Base-by-base conservation (phyloP, 2,888 invertebrate genomes). In the Omphaloscelis lunosa region DNA sequence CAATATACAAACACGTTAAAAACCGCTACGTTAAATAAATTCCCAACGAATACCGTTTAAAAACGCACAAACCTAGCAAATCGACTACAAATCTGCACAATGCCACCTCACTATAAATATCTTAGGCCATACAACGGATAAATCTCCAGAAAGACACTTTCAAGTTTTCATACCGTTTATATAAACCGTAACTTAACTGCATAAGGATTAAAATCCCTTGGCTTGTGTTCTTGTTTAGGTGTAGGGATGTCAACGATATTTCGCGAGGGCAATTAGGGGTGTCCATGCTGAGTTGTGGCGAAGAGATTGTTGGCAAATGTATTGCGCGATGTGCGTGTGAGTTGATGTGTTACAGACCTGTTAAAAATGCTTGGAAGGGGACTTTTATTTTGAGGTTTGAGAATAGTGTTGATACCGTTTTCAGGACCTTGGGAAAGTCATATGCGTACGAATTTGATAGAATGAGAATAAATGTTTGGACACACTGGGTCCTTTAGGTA, bases 11-110 rank as follows among this genome's bases (percentile, higher is more conserved):
- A 59, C 51, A 75, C 68, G 29, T 67, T 67, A 67, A 66, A 78
- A 75, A 71, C 39, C 53, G 63, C 73, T 41, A 58, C 77, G 65
- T 67, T 61, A 58, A 84, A 87, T 86, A 86, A 84, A 86, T 87
- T 65, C 51, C 72, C 53, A 77, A 67, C 65, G 65, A 79, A 79
- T 76, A 72, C 75, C 77, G 71, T 80, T 78, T 71, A 82, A 87
- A 87, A 86, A 84, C 83, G 84, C 86, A 88, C 82, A 83, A 86
- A 86, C 83, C 87, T 88, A 88, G 90, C 91, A 92, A 92, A 93
- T 92, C 90, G 91, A 88, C 89, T 92, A 94, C 94, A 95, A 94
- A 94, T 90, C 91, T 79, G 89, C 89, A 93, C 92, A 93, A 93
- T 92, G 91, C 86, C 89, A 90, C 90, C 88, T 89, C 88, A 89